Evolutionary conservation across 2,797 vertebrate species (phyloP), one percentile per base, ranked within the genome.

Genomic region (Helostoma temminkii): DNA sequence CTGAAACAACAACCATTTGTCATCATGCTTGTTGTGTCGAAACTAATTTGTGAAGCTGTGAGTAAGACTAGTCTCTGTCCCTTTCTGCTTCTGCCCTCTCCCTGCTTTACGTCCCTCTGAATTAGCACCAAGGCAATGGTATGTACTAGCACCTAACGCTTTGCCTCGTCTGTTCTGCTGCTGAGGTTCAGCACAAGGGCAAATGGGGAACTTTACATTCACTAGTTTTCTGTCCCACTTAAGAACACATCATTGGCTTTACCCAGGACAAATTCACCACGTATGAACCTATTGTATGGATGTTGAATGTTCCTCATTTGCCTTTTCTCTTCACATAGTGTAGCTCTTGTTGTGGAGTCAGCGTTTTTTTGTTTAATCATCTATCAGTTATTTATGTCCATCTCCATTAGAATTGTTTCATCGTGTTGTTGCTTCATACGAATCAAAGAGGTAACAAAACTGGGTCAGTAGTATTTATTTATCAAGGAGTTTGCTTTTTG

Each of bases 61-160:
- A 97, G 95, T 97, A 96, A 98, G 97, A 96, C 92, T 91, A 93
- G 96, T 96, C 93, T 97, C 94, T 97, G 95, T 98, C 95, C 96
- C 96, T 95, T 79, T 88, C 75, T 92, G 94, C 95, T 92, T 92
- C 91, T 88, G 78, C 87, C 87, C 85, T 88, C 89, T 89, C 87
- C 85, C 92, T 94, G 95, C 95, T 92, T 94, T 95, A 91, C 95
- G 95, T 91, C 87, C 93, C 92, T 95, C 94, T 93, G 96, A 94
- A 66, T 93, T 98, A 98, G 96, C 95, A 95, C 93, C 96, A 95
- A 92, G 95, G 93, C 94, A 81, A 94, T 91, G 97, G 97, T 98
- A 98, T 80, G 97, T 98, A 98, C 95, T 95, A 95, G 96, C 90
- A 88, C 71, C 76, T 64, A 72, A 90, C 28, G 93, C 94, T 25